phyloP scores from a whole-genome alignment of 2,797 vertebrate genomes.

The Sebastes dallii region DNA sequence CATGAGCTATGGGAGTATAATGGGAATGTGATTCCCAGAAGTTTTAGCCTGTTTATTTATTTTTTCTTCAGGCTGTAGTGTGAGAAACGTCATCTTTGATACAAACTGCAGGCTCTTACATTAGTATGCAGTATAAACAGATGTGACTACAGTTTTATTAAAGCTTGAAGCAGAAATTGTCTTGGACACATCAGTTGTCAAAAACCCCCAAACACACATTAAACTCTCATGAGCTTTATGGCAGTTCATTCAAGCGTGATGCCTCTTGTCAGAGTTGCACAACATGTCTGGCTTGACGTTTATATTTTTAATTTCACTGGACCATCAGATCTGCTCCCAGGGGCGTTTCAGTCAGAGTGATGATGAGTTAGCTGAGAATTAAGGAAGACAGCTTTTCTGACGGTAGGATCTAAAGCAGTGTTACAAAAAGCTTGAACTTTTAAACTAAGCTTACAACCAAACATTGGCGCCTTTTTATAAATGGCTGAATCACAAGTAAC shows the following conservation, averaged over 20 bases:
- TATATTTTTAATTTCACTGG: constrained; percentile 36
- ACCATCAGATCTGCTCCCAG: constrained; percentile 56
- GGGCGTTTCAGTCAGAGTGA: background rate
- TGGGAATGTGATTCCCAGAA: background rate
- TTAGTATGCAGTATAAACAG: background rate
- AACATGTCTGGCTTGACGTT: constrained; percentile 12
- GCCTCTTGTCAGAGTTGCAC: background rate
- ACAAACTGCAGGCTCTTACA: background rate
- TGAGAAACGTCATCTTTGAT: background rate
- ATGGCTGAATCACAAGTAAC: background rate
- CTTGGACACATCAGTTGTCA: background rate
- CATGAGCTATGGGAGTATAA: background rate
- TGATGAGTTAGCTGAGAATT: background rate
- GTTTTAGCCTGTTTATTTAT: background rate
- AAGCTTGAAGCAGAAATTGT: background rate
- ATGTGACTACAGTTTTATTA: background rate
- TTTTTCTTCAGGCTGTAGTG: background rate
- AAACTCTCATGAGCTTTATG: constrained; percentile 3
- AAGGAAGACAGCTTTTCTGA: background rate
- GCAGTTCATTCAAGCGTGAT: background rate
- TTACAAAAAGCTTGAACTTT: constrained; percentile 5
- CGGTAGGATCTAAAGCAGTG: background rate
- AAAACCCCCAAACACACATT: background rate
- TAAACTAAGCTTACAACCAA: background rate
- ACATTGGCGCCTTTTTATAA: background rate